Evolutionary conservation across 2,113 vertebrate species (phyloP), one percentile per base, ranked within the genome.

Genomic region (Pangasianodon hypophthalmus): DNA sequence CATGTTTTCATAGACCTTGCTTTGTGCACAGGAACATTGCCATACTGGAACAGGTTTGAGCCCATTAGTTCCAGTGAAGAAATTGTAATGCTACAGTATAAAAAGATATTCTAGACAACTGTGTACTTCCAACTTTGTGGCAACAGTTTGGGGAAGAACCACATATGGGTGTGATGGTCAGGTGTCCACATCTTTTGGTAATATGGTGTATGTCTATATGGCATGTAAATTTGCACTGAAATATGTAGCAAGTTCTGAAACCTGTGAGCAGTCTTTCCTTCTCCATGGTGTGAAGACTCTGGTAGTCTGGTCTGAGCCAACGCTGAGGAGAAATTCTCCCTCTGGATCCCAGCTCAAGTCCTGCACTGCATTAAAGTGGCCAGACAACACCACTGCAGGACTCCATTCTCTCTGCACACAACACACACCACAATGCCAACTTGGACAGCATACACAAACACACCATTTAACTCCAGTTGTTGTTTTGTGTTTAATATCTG

Each of bases 321-420:
- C 98, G 21, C 97, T 98, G 81, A 99, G 92, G 56, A 99, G 93
- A 94, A 99, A 99, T 71, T 98, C 97, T 86, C 98, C 98, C 91
- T 99, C 97, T 32, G 98, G 97, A 92, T 99, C 98, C 98, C 98
- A 99, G 91, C 95, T 94, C 58, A 99, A 93, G 93, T 98, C 98
- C 88, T 98, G 97, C 71, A 98, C 98, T 58, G 96, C 96, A 88
- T 95, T 95, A 92, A 98, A 99, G 95, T 99, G 98, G 88, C 98
- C 98, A 4, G 98, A 99, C 94, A 99, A 96, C 77, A 98, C 96
- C 88, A 98, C 96, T 75, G 95, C 96, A 64, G 98, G 97, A 93
- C 93, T 95, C 98, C 98, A 99, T 60, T 97, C 95, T 82, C 94
- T 96, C 98, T 99, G 94, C 7, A 87, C 9, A 81, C 92, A 69